Percentiles rank a stretch among this genome's conserved stretches.
These are phyloP conservation scores for Pampusana beccarii DNA, from an alignment of 2,113 vertebrate genomes.

Conservation along the genomic window DNA sequence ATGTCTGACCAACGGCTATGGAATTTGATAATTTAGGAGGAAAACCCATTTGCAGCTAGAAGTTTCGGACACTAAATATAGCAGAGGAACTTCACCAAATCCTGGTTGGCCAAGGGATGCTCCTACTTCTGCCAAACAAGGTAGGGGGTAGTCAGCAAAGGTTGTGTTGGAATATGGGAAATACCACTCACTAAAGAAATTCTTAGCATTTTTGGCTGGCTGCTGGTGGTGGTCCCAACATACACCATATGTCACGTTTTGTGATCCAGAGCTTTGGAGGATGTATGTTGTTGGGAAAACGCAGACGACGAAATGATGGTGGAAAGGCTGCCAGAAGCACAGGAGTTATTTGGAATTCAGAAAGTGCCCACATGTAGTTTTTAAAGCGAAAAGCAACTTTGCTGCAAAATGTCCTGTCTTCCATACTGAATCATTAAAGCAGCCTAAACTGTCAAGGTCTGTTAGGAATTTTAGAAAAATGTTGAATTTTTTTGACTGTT, in stretches of 20 bases:
- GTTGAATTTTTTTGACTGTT: background rate
- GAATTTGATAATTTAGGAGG: slow-evolving; percentile 28
- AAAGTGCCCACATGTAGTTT: background rate
- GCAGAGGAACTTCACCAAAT: background rate
- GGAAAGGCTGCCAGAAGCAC: background rate
- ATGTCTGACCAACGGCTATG: background rate
- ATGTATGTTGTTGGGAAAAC: background rate
- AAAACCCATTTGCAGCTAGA: background rate
- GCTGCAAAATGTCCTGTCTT: background rate
- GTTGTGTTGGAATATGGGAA: background rate
- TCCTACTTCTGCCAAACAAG: background rate
- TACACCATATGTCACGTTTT: background rate
- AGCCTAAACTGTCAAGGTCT: background rate
- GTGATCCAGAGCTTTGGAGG: background rate
- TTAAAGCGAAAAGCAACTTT: background rate
- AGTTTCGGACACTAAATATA: background rate
- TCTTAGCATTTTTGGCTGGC: background rate
- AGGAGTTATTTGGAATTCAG: background rate
- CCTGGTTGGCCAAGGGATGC: background rate
- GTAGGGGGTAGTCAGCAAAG: background rate
- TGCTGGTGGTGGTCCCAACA: background rate
- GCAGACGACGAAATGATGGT: background rate
- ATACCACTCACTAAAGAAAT: background rate
- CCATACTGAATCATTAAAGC: background rate
- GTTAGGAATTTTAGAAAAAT: background rate